Evolutionary conservation across 2,888 invertebrate species (phyloP), one percentile per base, ranked within the genome.

Genomic region (Norana najaformis): DNA sequence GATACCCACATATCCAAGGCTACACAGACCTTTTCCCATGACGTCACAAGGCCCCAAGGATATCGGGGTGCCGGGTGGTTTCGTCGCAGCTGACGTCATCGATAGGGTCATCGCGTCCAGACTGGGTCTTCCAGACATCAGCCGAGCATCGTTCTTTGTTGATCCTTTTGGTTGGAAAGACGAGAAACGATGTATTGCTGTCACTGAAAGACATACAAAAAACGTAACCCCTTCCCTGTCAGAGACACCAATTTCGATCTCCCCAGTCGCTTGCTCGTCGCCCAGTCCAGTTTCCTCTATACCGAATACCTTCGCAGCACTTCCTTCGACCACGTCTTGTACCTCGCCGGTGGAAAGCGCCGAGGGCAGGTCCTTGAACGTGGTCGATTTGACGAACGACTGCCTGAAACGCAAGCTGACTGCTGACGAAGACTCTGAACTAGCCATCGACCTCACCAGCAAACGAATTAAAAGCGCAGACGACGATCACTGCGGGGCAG

Each of bases 21-120:
- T n/a, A n/a, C 69, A 69, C n/a, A n/a, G 69, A 69, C 69, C 8
- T 30, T n/a, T 69, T 69, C 69, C n/a, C n/a, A 8, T 69, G 30
- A 37, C 38, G 83, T 41, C 89, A 41, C 88, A 34, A 36, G 38
- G 38, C 38, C 35, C 30, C n/a, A 36, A 88, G 88, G 38, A 36
- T n/a, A 36, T 8, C 85, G 47, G 11, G 5, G 30, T 13, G 69
- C 69, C 69, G n/a, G 30, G 30, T 69, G 69, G 6, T 69, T 69
- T n/a, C n/a, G n/a, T 69, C n/a, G 69, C 69, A 69, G 69, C 69
- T 69, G 69, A 69, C 69, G 69, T 69, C 69, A 69, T 69, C n/a
- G 69, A 69, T 69, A 30, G 69, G 30, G n/a, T 69, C 69, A 69
- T 69, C n/a, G 69, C 69, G n/a, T 69, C 69, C 30, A 69, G 69